These are phyloP conservation scores for Myxocyprinus asiaticus DNA, from an alignment of 2,113 vertebrate genomes.

Conservation along the genomic window DNA sequence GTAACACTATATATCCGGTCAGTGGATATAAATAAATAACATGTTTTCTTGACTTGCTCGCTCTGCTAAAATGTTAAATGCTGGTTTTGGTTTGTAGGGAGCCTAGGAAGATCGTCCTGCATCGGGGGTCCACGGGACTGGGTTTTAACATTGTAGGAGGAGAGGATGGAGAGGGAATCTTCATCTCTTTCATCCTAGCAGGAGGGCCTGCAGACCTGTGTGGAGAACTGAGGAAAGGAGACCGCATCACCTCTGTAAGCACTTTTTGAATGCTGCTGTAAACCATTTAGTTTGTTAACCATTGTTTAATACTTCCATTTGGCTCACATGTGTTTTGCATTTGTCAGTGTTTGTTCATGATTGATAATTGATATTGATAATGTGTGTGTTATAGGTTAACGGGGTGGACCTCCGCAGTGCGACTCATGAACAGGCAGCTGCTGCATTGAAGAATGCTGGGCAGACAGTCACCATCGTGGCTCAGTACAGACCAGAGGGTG, in stretches of 20 bases:
- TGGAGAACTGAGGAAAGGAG: constrained; percentile 94
- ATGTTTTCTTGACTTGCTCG: too few species aligned
- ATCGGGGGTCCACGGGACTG: constrained; percentile 92
- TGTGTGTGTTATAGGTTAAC: constrained; percentile 79
- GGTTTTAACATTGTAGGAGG: constrained; percentile 99
- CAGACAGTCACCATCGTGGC: constrained; percentile 93
- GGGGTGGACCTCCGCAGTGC: constrained; percentile 91
- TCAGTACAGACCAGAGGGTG: constrained; percentile 95
- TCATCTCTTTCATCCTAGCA: constrained; percentile 96
- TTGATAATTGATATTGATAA: neutral
- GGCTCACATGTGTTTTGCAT: neutral
- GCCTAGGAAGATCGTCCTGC: constrained; percentile 88
- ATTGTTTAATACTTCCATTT: neutral
- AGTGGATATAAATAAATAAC: too few species aligned
- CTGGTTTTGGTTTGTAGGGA: constrained; percentile 73
- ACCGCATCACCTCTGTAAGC: constrained; percentile 93
- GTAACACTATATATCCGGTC: too few species aligned
- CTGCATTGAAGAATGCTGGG: constrained; percentile 93
- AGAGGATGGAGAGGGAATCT: constrained; percentile 97
- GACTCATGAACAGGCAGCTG: constrained; percentile 94
- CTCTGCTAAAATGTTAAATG: neutral
- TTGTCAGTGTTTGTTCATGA: neutral
- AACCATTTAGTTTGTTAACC: too few species aligned
- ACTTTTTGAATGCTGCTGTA: too few species aligned
- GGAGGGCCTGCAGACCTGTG: constrained; percentile 97